These are phyloP conservation scores for Lasioglossum vierecki DNA, from an alignment of 2,888 invertebrate genomes.

Conservation along the genomic window DNA sequence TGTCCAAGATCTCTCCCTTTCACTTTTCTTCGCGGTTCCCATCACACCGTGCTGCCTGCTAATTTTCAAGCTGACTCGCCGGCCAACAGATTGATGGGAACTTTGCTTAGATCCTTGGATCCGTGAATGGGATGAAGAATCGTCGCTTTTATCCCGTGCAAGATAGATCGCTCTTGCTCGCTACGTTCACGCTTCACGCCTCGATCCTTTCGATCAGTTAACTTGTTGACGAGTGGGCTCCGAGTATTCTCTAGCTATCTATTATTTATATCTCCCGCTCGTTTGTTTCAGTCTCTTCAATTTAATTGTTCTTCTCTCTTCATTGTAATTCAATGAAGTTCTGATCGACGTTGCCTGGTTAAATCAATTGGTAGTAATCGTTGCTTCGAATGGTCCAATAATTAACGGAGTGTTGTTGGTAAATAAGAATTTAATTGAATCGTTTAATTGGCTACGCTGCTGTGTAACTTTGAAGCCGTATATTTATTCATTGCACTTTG, in stretches of 20 bases:
- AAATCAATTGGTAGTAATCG: background rate
- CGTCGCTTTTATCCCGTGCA: background rate
- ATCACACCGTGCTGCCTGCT: background rate
- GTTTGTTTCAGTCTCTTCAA: background rate
- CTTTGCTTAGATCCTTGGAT: background rate
- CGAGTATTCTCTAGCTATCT: background rate
- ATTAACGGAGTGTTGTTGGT: background rate
- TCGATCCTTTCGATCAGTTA: background rate
- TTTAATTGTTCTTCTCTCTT: no score
- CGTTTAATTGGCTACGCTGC: background rate
- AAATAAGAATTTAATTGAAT: background rate
- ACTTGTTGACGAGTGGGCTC: background rate
- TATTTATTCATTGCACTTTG: background rate
- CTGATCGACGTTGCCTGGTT: background rate
- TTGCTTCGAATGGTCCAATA: background rate
- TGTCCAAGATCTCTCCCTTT: conserved; percentile 1
- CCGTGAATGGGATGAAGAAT: conserved; percentile 1
- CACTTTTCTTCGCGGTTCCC: conserved; percentile 11
- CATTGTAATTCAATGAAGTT: background rate
- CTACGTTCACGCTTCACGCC: background rate
- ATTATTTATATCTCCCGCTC: background rate
- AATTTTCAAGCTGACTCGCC: conserved; percentile 17
- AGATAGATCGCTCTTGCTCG: background rate
- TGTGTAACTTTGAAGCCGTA: background rate
- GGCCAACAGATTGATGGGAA: conserved; percentile 15